Percentiles rank a stretch among this genome's conserved stretches.
Evolutionary conservation across 2,797 vertebrate species (phyloP).

Genomic region (Hephaestus fuliginosus): DNA sequence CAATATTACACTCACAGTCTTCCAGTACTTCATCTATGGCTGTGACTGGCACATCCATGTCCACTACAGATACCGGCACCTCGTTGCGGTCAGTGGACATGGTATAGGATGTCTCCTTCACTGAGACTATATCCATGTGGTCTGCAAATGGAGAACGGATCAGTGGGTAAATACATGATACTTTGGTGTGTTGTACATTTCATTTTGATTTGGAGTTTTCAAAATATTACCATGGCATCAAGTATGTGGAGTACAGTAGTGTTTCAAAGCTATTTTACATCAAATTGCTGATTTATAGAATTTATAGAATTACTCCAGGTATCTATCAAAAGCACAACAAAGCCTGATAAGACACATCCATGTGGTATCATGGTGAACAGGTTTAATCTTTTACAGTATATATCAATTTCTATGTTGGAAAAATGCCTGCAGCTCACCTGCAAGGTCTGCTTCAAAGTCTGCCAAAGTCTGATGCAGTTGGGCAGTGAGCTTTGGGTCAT

Average conservation of each 20-base stretch:
- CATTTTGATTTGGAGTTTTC: neutral
- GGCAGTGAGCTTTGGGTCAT: slow-evolving; percentile 77
- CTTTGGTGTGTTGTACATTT: neutral
- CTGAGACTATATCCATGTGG: slow-evolving; percentile 57
- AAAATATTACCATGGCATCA: neutral
- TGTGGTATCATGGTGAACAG: neutral
- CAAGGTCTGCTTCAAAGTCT: slow-evolving; percentile 86
- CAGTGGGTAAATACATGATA: neutral
- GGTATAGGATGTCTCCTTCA: slow-evolving; percentile 60
- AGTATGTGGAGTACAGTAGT: neutral
- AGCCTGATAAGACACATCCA: neutral
- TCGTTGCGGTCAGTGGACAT: slow-evolving; percentile 54
- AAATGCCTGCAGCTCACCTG: slow-evolving; percentile 76
- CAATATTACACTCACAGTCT: slow-evolving; percentile 58
- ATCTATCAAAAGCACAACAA: neutral
- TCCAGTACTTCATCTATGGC: slow-evolving; percentile 91
- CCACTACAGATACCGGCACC: slow-evolving; percentile 74
- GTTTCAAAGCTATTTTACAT: neutral
- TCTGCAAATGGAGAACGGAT: slow-evolving; percentile 73
- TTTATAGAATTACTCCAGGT: neutral
- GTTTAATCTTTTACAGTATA: slow-evolving; percentile 1
- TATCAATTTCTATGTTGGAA: neutral
- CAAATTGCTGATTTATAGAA: neutral
- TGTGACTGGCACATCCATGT: slow-evolving; percentile 91
- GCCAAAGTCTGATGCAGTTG: slow-evolving; percentile 85